Evolutionary conservation across 2,797 vertebrate genomes (phyloP).

Genomic region (Coracias cyanogaster): DNA sequence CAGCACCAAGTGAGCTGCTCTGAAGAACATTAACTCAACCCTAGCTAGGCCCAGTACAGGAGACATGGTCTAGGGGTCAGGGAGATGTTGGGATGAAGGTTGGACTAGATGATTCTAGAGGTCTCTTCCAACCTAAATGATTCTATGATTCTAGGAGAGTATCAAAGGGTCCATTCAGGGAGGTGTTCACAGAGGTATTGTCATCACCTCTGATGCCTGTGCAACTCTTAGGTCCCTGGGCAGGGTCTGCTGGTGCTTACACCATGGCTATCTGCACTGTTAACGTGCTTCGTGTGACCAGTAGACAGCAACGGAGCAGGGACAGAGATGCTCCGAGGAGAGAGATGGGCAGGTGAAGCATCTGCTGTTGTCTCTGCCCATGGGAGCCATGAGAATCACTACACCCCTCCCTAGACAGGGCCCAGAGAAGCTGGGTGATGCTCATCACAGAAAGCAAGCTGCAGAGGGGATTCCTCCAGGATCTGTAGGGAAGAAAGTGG

Average conservation of each 20-base stretch:
- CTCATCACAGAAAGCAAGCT: neutral
- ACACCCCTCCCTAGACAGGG: neutral
- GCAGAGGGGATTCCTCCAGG: neutral
- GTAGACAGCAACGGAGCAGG: neutral
- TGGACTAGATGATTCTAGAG: no score
- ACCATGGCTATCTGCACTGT: accelerated
- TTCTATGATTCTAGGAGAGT: neutral
- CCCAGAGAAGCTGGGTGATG: neutral
- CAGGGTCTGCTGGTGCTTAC: neutral
- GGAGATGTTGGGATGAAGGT: no score
- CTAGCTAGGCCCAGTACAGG: neutral
- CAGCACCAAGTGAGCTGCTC: neutral
- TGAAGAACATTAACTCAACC: neutral
- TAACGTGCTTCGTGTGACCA: accelerated
- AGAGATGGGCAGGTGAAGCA: neutral
- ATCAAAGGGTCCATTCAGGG: neutral
- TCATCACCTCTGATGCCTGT: neutral
- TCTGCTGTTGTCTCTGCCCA: neutral
- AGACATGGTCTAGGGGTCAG: no score
- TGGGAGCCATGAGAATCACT: neutral
- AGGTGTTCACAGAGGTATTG: neutral
- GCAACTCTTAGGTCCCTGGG: accelerated
- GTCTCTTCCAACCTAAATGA: no score
- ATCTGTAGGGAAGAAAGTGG: neutral
- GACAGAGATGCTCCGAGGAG: neutral